Percentiles rank a stretch among this genome's conserved stretches.
These are phyloP conservation scores for Hipposideros larvatus DNA, from an alignment of 2,797 vertebrate genomes.

Conservation along the genomic window DNA sequence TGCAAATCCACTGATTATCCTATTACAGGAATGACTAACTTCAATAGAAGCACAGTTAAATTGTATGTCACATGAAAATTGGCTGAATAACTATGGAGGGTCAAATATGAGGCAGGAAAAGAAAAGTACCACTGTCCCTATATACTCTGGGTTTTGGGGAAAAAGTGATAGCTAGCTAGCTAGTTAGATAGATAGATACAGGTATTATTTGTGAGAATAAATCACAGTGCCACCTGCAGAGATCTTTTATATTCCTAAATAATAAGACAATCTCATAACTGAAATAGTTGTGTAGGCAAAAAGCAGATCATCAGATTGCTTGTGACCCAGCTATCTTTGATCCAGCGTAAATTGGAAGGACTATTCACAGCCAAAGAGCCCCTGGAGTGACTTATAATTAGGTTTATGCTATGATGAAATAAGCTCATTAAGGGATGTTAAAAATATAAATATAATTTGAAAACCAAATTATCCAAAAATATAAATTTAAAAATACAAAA, in stretches of 20 bases:
- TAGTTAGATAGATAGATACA: background rate
- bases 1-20: background rate
- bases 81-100: background rate
- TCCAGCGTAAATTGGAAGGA: background rate
- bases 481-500: conserved; percentile 78
- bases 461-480: conserved; percentile 84
- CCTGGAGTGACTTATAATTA: conserved; percentile 85
- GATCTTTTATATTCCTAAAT: conserved; percentile 25
- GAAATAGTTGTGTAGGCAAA: background rate
- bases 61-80: background rate
- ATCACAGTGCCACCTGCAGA: background rate
- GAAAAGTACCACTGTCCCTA: background rate
- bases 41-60: background rate
- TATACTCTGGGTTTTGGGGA: background rate
- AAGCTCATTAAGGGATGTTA: conserved; percentile 83
- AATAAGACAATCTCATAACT: background rate
- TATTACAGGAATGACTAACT: background rate
- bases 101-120: background rate
- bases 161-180: background rate
- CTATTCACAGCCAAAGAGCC: conserved; percentile 20
- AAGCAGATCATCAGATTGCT: background rate
- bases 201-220: background rate
- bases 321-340: conserved; percentile 9
- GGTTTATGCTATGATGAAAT: conserved; percentile 77
- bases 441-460: conserved; percentile 83